These are phyloP conservation scores for Ganaspis brasiliensis DNA, from an alignment of 2,888 invertebrate species.

Conservation along the genomic window DNA sequence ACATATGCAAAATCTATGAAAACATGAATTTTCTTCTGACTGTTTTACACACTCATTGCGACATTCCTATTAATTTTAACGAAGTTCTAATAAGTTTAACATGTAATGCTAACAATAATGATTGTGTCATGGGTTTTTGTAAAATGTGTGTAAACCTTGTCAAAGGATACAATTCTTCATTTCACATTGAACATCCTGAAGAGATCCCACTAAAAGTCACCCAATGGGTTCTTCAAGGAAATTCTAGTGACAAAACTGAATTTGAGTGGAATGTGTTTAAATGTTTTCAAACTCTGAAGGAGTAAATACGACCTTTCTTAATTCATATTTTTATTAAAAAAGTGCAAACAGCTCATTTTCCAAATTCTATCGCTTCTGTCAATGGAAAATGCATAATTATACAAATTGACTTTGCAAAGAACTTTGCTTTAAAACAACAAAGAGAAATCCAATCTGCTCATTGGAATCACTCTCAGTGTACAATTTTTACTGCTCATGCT, in stretches of 20 bases:
- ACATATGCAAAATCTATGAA: not conserved
- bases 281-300: not conserved
- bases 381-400: too few relatives aligned
- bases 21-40: too few relatives aligned
- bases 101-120: not conserved
- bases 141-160: not conserved
- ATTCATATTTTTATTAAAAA: not conserved
- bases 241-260: not conserved
- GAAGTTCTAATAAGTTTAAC: too few relatives aligned
- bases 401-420: too few relatives aligned
- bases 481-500: conserved; percentile 27
- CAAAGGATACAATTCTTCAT: not conserved
- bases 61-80: too few relatives aligned
- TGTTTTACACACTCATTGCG: too few relatives aligned
- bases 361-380: too few relatives aligned
- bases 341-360: too few relatives aligned
- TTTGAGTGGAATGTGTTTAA: not conserved
- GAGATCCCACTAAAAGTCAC: not conserved
- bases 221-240: not conserved
- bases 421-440: too few relatives aligned
- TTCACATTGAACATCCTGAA: not conserved
- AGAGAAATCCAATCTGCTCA: too few relatives aligned
- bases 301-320: not conserved
- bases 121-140: not conserved
- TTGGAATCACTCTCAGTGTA: not conserved